Percentiles rank a stretch among this genome's conserved stretches.
These are phyloP conservation scores for Xylota sylvarum DNA, from an alignment of 2,888 invertebrate genomes.

Conservation along the genomic window DNA sequence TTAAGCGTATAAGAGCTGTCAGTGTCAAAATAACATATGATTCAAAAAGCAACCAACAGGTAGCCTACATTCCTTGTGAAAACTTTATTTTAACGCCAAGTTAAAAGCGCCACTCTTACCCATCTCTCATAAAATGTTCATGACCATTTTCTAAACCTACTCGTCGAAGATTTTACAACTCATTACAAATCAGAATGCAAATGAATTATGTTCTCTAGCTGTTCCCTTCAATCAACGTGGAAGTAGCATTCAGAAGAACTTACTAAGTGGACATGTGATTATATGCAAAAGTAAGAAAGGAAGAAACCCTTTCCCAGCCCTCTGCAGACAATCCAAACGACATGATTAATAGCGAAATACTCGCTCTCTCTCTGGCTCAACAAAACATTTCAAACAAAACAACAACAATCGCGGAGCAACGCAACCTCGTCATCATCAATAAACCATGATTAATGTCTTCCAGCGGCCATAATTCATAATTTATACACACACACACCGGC, in stretches of 20 bases:
- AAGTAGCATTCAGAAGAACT: conserved; percentile 42
- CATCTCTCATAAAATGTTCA: not conserved
- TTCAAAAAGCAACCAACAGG: too few relatives aligned
- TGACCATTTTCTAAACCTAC: not conserved
- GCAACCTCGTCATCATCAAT: conserved; percentile 77
- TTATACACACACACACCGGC: conserved; percentile 63
- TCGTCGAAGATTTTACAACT: conserved; percentile 1
- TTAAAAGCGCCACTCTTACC: too few relatives aligned
- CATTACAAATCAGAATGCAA: conserved; percentile 11
- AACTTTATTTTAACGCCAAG: too few relatives aligned
- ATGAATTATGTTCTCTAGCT: conserved; percentile 38
- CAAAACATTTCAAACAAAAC: conserved; percentile 56
- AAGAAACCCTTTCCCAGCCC: not conserved
- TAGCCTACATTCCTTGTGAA: too few relatives aligned
- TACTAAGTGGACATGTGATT: conserved; percentile 58
- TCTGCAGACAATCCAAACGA: conserved; percentile 19
- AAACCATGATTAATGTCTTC: conserved; percentile 77
- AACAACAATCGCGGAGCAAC: conserved; percentile 65
- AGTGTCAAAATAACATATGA: too few relatives aligned
- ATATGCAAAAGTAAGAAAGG: conserved; percentile 33
- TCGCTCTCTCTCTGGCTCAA: conserved; percentile 33
- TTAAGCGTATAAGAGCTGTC: too few relatives aligned
- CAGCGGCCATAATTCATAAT: conserved; percentile 77
- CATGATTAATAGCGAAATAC: conserved; percentile 72
- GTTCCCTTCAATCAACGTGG: conserved; percentile 49